Evolutionary conservation across 1,140 invertebrate genomes (phyloP), one percentile per base, ranked within the genome.

Genomic region (Lerema accius): DNA sequence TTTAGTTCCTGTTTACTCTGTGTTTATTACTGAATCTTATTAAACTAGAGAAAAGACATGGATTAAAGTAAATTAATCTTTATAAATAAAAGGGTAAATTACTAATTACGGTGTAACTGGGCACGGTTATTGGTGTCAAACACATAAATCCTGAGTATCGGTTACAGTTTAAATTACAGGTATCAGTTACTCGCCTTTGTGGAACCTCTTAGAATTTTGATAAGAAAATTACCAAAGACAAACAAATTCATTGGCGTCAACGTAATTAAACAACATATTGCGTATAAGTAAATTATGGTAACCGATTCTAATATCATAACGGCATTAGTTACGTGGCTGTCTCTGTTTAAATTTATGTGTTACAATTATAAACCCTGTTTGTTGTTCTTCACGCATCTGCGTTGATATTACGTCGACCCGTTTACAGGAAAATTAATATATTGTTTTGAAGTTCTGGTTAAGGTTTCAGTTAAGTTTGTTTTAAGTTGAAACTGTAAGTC

Each of bases 281-380:
- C 28, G 35, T 37, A 11, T 11, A 37, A 37, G n/a, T 37, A 11
- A 37, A 37, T 37, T 37, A 37, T 37, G 35, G 35, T 11, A 37
- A 37, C 35, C 35, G 4, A 46, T 46, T 19, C n/a, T 46, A 46
- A 46, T 46, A 23, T 46, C 43, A 46, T 46, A 46, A 46, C 9
- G 43, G 43, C 17, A 19, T 19, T 37, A 37, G 35, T 37, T 37
- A 35, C 49, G 19, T 42, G 51, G 51, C 37, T 55, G 51, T 55
- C 51, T 28, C 37, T 11, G 32, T 17, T 35, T 51, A 17, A 51
- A 51, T 51, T 51, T 37, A 51, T 51, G 35, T 39, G 32, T 51
- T 55, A 28, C 39, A 55, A 55, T 55, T 55, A 55, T 42, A 43
- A 43, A 39, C 51, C 19, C 43, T 55, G 39, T 55, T 51, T 51